Base-by-base conservation (phyloP, 2,113 vertebrate species). In the Chrysochloris asiatica region DNA sequence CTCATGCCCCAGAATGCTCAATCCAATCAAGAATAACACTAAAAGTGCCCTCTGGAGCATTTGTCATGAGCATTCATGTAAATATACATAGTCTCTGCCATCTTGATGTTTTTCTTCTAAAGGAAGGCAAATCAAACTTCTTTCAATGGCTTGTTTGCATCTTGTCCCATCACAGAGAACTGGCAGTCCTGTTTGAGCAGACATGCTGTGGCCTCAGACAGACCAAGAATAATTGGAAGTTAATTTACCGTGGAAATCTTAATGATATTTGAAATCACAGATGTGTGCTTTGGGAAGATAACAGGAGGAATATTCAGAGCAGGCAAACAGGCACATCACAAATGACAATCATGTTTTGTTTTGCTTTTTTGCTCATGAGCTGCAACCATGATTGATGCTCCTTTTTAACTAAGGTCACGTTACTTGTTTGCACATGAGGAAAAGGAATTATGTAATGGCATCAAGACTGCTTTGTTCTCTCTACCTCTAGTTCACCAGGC, bases 211-310 rank as follows among this genome's bases (percentile, higher is more conserved):
- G 75, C 76, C 89, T 77, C 88, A 81, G 93, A 86, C 14, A 83
- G 65, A 94, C 72, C 85, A 89, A 93, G 81, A 73, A 92, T 83
- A 84, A 97, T 83, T 83, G 93, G 61, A 95, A 97, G 45, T 86
- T 95, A 96, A 96, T 96, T 96, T 96, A 93, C 82, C 86, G 85
- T 86, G 78, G 82, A 97, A 97, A 97, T 86, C 78, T 87, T 96
- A 95, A 96, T 95, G 86, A 82, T 81, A 95, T 96, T 96, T 97
- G 76, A 96, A 97, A 92, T 88, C 7, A 80, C 47, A 96, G 93
- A 93, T 91, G 94, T 96, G 93, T 85, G 41, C 79, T 94, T 85
- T 87, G 59, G 73, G 89, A 94, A 97, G 47, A 94, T 72, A 97
- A 96, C 54, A 94, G 75, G 59, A 88, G 83, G n/a, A 95, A 90